phyloP scores from a whole-genome alignment of 2,888 invertebrate genomes.

The Netelia melanura region DNA sequence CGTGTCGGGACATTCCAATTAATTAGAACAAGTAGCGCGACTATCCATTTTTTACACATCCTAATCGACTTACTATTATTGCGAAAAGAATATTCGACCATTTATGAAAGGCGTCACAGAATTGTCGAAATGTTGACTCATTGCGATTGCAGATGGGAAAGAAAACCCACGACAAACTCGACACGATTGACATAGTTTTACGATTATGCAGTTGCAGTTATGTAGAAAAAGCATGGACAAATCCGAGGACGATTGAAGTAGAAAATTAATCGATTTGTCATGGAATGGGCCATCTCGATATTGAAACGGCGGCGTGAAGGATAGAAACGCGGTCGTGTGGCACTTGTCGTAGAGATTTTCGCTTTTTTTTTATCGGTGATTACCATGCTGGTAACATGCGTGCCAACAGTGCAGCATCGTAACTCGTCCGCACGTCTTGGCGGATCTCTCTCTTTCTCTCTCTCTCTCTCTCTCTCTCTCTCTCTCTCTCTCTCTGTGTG shows the following conservation, averaged over 20 bases:
- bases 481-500: not conserved
- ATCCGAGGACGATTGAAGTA: too few relatives aligned
- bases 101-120: too few relatives aligned
- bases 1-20: not conserved
- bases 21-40: not conserved
- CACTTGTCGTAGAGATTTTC: constrained; percentile 43
- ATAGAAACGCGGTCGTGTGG: constrained; percentile 46
- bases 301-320: not conserved
- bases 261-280: too few relatives aligned
- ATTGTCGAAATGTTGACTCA: too few relatives aligned
- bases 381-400: constrained; percentile 23
- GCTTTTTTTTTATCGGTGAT: constrained; percentile 57
- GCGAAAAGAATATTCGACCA: too few relatives aligned
- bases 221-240: too few relatives aligned
- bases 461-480: not conserved
- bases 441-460: not conserved
- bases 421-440: constrained; percentile 45
- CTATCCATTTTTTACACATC: not conserved
- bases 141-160: too few relatives aligned
- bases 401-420: constrained; percentile 55
- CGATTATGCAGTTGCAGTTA: too few relatives aligned
- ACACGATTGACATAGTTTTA: too few relatives aligned
- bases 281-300: not conserved
- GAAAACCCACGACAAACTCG: too few relatives aligned
- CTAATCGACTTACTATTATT: not conserved